Percentiles rank a stretch among this genome's conserved stretches.
These are phyloP conservation scores for Cybosia mesomella DNA, from an alignment of 2,888 invertebrate genomes.

Conservation along the genomic window DNA sequence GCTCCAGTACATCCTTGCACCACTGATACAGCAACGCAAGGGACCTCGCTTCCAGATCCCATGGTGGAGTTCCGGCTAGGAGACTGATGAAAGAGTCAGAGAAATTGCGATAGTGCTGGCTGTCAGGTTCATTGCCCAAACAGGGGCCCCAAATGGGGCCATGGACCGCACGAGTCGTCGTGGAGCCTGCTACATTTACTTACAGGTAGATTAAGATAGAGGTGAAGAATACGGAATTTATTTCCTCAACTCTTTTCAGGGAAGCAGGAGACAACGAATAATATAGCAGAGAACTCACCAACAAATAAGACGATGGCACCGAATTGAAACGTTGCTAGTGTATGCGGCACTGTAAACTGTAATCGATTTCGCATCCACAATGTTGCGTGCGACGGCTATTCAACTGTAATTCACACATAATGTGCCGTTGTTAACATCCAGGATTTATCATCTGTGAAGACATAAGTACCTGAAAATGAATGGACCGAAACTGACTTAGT, in stretches of 20 bases:
- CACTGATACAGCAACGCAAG: too few relatives aligned
- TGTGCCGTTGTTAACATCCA: background rate
- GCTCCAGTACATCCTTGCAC: too few relatives aligned
- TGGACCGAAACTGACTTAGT: background rate
- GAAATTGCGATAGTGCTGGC: too few relatives aligned
- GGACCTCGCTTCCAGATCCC: too few relatives aligned
- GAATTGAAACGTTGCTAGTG: background rate
- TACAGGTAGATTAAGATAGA: too few relatives aligned
- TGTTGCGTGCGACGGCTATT: background rate
- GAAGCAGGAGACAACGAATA: background rate
- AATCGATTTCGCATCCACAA: background rate
- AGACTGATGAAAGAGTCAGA: too few relatives aligned
- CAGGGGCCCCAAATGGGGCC: too few relatives aligned
- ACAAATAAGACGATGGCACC: background rate
- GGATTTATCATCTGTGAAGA: background rate
- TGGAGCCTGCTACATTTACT: background rate
- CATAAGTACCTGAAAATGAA: too few relatives aligned
- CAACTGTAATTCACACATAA: too few relatives aligned
- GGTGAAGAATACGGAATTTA: background rate
- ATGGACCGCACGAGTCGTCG: background rate
- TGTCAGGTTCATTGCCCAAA: too few relatives aligned
- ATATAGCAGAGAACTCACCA: background rate
- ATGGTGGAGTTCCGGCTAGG: too few relatives aligned
- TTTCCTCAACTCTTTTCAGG: background rate
- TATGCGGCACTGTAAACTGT: background rate